Percentiles rank a stretch among this genome's conserved stretches.
Conservation (phyloP, 35 echinoderm and acorn worm species). For the Holothuria glaberrima region DNA sequence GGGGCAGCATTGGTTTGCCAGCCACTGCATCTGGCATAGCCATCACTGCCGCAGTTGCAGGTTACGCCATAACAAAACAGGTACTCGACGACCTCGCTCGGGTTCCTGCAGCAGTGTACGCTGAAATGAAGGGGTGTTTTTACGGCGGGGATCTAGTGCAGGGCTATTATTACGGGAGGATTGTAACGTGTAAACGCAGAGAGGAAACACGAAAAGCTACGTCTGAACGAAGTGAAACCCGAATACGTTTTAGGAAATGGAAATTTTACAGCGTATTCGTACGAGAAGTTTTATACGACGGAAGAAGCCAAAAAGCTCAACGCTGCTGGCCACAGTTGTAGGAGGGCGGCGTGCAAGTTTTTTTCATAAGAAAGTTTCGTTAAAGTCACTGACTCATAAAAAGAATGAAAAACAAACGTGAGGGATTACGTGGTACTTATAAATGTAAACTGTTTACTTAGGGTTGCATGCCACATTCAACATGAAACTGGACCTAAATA, state of each 20-base stretch:
- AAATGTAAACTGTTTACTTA: too few relatives aligned
- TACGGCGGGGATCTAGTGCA: not conserved
- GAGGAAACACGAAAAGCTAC: not conserved
- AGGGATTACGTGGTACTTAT: too few relatives aligned
- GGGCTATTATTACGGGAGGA: constrained; percentile 36
- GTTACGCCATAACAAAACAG: not conserved
- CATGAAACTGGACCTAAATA: too few relatives aligned
- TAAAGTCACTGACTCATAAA: too few relatives aligned
- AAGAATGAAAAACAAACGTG: too few relatives aligned
- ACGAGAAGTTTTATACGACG: constrained; percentile 2
- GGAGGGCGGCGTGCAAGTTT: not conserved
- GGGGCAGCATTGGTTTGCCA: not conserved
- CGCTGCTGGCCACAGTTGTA: not conserved
- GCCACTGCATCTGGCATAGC: not conserved
- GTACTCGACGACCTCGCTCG: not conserved
- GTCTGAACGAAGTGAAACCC: not conserved
- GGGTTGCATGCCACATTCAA: too few relatives aligned
- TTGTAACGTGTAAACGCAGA: not conserved
- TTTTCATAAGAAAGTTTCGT: too few relatives aligned
- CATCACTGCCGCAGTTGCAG: not conserved
- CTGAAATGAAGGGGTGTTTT: constrained; percentile 32
- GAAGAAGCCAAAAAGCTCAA: not conserved
- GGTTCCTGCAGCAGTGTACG: constrained; percentile 1
- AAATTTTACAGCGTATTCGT: constrained; percentile 6
- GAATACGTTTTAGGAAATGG: constrained; percentile 27